Evolutionary conservation across 2,888 invertebrate genomes (phyloP).

Genomic region (Acanthoscelides obtectus): DNA sequence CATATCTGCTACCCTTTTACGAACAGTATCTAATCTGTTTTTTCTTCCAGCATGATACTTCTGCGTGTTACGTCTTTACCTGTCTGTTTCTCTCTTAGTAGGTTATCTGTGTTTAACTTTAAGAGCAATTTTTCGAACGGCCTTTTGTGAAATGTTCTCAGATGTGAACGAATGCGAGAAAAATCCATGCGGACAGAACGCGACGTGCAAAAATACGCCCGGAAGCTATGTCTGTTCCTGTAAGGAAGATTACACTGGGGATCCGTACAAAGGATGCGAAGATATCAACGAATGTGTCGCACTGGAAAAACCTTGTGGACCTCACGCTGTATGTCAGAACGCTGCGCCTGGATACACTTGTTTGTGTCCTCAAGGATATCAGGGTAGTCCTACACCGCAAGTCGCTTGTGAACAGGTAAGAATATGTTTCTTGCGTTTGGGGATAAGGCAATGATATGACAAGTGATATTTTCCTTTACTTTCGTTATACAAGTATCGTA

Average conservation of each 20-base stretch:
- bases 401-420: conserved; percentile 82
- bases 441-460: too few species aligned
- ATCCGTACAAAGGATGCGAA: conserved; percentile 77
- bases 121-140: conserved; percentile 20
- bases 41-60: conserved; percentile 38
- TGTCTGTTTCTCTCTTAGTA: conserved; percentile 46
- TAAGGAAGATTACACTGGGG: conserved; percentile 83
- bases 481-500: too few species aligned
- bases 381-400: conserved; percentile 76
- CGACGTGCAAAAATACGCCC: conserved; percentile 81
- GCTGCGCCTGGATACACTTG: conserved; percentile 84
- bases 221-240: conserved; percentile 88
- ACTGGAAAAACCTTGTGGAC: conserved; percentile 78
- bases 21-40: conserved; percentile 31
- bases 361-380: conserved; percentile 85
- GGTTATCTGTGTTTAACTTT: conserved; percentile 27
- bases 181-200: conserved; percentile 83
- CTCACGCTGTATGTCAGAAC: conserved; percentile 84
- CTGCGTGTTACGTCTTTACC: conserved; percentile 40
- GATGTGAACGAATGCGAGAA: conserved; percentile 91
- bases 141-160: conserved; percentile 46
- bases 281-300: conserved; percentile 85
- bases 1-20: conserved; percentile 28
- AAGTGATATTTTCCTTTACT: too few species aligned
- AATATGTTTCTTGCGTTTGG: too few species aligned